Evolutionary conservation across 2,888 invertebrate genomes (phyloP).

Genomic region (Tolmerus cingulatus): DNA sequence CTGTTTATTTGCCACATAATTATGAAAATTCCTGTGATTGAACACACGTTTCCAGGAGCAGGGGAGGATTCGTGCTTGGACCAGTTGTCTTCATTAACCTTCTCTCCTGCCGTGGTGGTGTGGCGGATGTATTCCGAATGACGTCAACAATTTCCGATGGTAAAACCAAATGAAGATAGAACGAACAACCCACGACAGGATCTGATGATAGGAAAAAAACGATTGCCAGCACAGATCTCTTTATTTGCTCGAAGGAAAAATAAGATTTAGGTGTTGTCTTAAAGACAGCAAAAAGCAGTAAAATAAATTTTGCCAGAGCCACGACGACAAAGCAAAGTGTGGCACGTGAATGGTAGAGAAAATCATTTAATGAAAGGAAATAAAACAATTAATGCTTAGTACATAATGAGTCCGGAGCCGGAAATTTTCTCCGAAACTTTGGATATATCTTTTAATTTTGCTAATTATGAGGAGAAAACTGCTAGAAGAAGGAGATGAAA

Average conservation of each 20-base stretch:
- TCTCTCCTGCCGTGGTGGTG: neutral
- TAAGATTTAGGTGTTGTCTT: neutral
- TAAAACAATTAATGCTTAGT: slow-evolving; percentile 11
- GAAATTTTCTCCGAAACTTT: neutral
- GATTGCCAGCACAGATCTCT: neutral
- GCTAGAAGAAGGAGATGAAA: neutral
- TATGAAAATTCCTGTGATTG: neutral
- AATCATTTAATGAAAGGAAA: slow-evolving; percentile 21
- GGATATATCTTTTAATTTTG: neutral
- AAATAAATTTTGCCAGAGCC: neutral
- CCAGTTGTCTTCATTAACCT: neutral
- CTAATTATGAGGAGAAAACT: neutral
- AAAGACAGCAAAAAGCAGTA: neutral
- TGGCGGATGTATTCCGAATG: neutral
- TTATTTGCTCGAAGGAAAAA: neutral
- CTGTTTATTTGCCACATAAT: neutral
- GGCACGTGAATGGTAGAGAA: neutral
- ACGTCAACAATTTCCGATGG: neutral
- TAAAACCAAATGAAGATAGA: neutral
- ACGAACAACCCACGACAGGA: neutral
- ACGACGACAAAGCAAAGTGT: neutral
- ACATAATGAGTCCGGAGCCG: neutral
- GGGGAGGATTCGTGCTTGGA: neutral
- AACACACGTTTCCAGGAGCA: neutral
- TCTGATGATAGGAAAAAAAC: neutral